Percentiles rank a stretch among this genome's conserved stretches.
Conservation (phyloP, 2,888 invertebrate genomes). For the Teinopalpus imperialis region DNA sequence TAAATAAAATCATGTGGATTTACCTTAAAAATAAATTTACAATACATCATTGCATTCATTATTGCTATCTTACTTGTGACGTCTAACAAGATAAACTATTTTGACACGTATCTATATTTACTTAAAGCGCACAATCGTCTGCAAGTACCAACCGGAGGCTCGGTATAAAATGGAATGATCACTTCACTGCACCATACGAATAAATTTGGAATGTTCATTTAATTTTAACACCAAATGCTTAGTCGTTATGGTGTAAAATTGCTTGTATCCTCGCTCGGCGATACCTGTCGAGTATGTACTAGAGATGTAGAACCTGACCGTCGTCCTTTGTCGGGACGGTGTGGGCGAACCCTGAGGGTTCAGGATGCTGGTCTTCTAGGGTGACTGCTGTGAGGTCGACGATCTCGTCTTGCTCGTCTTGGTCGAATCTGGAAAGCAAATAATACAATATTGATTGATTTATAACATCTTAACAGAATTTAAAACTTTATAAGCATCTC, state of each 20-base stretch:
- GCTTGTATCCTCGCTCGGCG: slow-evolving; percentile 26
- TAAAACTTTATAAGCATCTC: no score
- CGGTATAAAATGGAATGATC: slow-evolving; percentile 37
- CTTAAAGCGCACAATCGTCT: slow-evolving; percentile 16
- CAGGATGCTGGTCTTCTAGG: slow-evolving; percentile 71
- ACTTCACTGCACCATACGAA: slow-evolving; percentile 29
- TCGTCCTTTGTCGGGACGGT: slow-evolving; percentile 65
- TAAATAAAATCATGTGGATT: slow-evolving; percentile 14
- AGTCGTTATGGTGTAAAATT: slow-evolving; percentile 2
- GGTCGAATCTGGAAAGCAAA: slow-evolving; percentile 59
- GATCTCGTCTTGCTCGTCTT: slow-evolving; percentile 93
- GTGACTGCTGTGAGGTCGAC: slow-evolving; percentile 91
- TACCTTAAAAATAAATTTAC: slow-evolving; percentile 7
- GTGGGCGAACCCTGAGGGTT: slow-evolving; percentile 45
- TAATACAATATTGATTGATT: no score
- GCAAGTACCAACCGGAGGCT: slow-evolving; percentile 6
- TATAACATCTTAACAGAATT: no score
- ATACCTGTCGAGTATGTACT: slow-evolving; percentile 56
- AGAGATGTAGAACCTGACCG: slow-evolving; percentile 75
- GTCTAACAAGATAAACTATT: slow-evolving; percentile 23
- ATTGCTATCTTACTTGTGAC: slow-evolving; percentile 24
- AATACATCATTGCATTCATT: slow-evolving; percentile 16
- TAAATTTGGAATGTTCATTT: slow-evolving; percentile 27
- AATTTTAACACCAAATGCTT: slow-evolving; percentile 14
- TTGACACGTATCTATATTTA: slow-evolving; percentile 23